These are phyloP conservation scores for Trididemnum nubilum DNA, from an alignment of 23 tunicate species.

Conservation along the genomic window DNA sequence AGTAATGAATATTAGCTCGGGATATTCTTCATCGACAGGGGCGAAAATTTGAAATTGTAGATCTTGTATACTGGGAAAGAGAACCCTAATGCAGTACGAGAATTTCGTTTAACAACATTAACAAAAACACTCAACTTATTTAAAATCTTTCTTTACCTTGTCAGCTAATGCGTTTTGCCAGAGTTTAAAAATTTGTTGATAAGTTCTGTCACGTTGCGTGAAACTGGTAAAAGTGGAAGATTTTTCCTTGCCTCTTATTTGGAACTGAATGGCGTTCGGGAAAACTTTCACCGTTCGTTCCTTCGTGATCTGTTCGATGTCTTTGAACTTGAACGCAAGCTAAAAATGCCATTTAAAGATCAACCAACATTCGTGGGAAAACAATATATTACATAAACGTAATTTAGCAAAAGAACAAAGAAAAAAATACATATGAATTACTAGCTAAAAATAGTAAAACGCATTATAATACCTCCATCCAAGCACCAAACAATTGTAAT, in stretches of 20 bases:
- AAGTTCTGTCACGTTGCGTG: conserved; percentile 91
- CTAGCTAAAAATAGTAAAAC: not conserved
- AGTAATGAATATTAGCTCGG: no score
- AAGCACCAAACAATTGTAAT: no score
- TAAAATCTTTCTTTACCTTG: conserved; percentile 43
- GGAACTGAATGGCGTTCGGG: conserved; percentile 93
- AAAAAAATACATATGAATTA: not conserved
- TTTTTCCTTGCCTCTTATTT: conserved; percentile 44
- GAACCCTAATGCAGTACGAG: no score
- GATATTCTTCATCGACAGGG: no score
- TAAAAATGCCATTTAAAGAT: conserved; percentile 30
- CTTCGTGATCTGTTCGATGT: conserved; percentile 69
- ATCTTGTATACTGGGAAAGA: no score
- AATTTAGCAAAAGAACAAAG: no score
- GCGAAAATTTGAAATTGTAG: no score
- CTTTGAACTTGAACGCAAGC: conserved; percentile 66
- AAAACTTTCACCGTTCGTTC: conserved; percentile 87
- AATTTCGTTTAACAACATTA: no score
- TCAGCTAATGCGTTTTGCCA: conserved; percentile 78
- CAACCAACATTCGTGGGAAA: not conserved
- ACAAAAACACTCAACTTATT: no score
- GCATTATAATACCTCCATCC: not conserved
- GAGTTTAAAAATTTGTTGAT: conserved; percentile 39
- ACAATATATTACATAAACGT: no score
- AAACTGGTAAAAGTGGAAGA: conserved; percentile 87